A percentile compares a stretch with the other conserved stretches of the same genome.
Conservation (phyloP, 2,888 invertebrate genomes). For the Cosmia pyralina region DNA sequence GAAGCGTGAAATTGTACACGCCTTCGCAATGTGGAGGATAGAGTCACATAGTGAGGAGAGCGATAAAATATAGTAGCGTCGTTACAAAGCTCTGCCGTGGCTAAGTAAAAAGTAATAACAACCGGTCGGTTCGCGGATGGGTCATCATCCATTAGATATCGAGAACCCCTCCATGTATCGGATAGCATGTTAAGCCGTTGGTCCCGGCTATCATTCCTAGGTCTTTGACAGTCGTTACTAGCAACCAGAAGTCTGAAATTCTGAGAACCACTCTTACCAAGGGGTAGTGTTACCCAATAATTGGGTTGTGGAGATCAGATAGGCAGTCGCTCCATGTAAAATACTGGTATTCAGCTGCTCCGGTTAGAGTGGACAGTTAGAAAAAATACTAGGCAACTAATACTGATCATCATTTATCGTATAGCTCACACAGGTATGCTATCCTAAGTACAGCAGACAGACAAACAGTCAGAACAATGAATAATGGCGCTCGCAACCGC, state of each 20-base stretch:
- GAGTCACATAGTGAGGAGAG: conserved; percentile 7
- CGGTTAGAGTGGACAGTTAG: background rate
- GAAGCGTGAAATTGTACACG: conserved; percentile 74
- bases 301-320: background rate
- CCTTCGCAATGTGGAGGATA: conserved; percentile 65
- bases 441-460: conserved; percentile 21
- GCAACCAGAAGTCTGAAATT: background rate
- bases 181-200: background rate
- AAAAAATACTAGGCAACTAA: background rate
- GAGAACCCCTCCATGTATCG: background rate
- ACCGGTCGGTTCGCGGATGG: background rate
- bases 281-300: background rate
- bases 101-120: background rate
- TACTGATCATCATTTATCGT: background rate
- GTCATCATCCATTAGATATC: background rate
- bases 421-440: background rate
- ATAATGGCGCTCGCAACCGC: conserved; percentile 77
- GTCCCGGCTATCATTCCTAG: background rate
- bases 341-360: background rate
- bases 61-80: conserved; percentile 12
- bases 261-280: background rate
- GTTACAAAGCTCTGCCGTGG: too few relatives aligned
- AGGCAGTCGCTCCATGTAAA: background rate
- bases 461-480: conserved; percentile 74
- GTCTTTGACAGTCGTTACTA: too few relatives aligned